Percentiles rank a stretch among this genome's conserved stretches.
Conservation (phyloP, 2,113 vertebrate genomes). For the Stictonetta naevosa region DNA sequence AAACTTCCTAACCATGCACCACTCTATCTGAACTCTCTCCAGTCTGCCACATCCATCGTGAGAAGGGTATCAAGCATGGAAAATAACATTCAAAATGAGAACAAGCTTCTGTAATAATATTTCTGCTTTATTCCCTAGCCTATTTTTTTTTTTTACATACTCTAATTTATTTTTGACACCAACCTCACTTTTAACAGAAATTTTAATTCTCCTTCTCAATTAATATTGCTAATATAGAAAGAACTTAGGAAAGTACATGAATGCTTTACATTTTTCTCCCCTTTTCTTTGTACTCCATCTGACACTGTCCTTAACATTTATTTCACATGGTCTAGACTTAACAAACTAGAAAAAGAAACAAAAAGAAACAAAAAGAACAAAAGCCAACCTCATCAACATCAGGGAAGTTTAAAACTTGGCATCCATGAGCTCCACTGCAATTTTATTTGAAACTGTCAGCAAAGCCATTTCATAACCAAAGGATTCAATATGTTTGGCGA, state of each 20-base stretch:
- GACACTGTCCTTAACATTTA: background rate
- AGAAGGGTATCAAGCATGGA: background rate
- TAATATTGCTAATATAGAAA: constrained; percentile 32
- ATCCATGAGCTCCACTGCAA: background rate
- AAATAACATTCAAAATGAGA: constrained; percentile 9
- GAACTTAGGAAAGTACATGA: background rate
- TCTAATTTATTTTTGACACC: constrained; percentile 19
- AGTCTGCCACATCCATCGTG: background rate
- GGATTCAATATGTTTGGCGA: background rate
- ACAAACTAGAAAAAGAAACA: background rate
- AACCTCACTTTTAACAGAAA: constrained; percentile 17
- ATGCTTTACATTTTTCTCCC: background rate
- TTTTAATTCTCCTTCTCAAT: constrained; percentile 33
- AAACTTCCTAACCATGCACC: background rate
- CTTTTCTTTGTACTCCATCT: background rate
- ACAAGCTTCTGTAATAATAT: background rate
- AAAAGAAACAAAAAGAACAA: background rate
- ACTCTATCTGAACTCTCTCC: background rate
- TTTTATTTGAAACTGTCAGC: background rate
- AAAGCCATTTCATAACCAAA: background rate
- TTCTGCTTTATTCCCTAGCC: background rate
- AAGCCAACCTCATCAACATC: background rate
- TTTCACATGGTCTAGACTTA: background rate
- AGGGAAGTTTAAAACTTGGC: background rate
- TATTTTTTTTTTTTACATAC: constrained; percentile 8